These are phyloP conservation scores for Smittia aterrima DNA, from an alignment of 2,888 invertebrate species.

Conservation along the genomic window DNA sequence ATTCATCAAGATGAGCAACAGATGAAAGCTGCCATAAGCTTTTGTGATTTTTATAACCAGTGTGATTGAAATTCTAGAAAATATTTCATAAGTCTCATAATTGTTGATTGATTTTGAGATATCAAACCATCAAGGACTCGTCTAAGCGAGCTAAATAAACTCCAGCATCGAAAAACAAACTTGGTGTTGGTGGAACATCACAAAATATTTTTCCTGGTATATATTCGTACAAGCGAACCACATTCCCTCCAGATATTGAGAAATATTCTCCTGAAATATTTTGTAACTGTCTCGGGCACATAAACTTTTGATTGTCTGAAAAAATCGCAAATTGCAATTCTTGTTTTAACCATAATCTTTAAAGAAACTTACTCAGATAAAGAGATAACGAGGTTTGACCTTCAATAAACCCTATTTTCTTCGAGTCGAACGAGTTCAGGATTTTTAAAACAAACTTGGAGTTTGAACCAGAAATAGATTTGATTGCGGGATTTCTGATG, in stretches of 20 bases:
- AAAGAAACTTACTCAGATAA: constrained; percentile 61
- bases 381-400: constrained; percentile 74
- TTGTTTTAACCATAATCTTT: constrained; percentile 3
- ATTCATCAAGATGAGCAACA: constrained; percentile 67
- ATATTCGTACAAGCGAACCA: constrained; percentile 73
- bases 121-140: constrained; percentile 62
- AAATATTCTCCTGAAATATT: constrained; percentile 66
- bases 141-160: constrained; percentile 69
- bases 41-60: constrained; percentile 63
- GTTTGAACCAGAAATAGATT: constrained; percentile 56
- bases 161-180: constrained; percentile 70
- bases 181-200: constrained; percentile 60
- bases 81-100: constrained; percentile 35
- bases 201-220: constrained; percentile 70
- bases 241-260: constrained; percentile 60
- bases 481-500: constrained; percentile 62
- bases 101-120: not conserved
- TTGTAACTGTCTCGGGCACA: constrained; percentile 68
- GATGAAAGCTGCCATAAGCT: constrained; percentile 76
- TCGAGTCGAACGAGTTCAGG: constrained; percentile 77
- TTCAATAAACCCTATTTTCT: constrained; percentile 64
- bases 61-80: constrained; percentile 67
- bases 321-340: constrained; percentile 42
- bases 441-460: constrained; percentile 83
- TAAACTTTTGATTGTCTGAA: constrained; percentile 61